Evolutionary conservation across 2,113 vertebrate genomes (phyloP).

Genomic region (Plecotus auritus): DNA sequence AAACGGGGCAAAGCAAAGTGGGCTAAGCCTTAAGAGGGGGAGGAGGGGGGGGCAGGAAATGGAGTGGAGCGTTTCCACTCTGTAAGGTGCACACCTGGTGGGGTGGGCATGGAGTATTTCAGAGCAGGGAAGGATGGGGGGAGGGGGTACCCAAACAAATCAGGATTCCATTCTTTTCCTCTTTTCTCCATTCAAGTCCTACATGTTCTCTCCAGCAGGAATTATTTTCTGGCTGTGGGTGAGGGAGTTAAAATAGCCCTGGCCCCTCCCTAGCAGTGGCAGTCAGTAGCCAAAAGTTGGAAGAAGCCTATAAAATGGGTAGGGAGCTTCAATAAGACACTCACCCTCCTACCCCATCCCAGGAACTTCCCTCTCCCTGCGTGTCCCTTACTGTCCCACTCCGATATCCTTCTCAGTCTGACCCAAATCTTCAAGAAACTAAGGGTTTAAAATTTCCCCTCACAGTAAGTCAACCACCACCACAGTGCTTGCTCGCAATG

Average conservation of each 20-base stretch:
- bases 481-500: neutral
- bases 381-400: neutral
- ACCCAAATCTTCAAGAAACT: neutral
- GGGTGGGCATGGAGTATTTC: neutral
- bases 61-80: neutral
- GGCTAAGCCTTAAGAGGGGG: neutral
- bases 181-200: neutral
- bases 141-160: neutral
- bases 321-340: neutral
- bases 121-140: too few species aligned
- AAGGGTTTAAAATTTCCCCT: neutral
- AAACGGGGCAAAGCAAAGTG: neutral
- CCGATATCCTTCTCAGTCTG: neutral
- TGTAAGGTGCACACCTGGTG: neutral
- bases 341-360: too few species aligned
- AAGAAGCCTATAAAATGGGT: neutral
- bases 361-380: neutral
- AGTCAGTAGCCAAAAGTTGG: neutral
- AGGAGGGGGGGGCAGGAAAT: neutral
- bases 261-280: neutral
- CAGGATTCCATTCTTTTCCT: neutral
- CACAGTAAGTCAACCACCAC: neutral
- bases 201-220: neutral
- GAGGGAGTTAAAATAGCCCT: constrained; percentile 12
- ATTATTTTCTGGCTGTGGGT: neutral